Evolutionary conservation across 1,140 invertebrate species (phyloP).

Genomic region (Aphaenogaster rudis): DNA sequence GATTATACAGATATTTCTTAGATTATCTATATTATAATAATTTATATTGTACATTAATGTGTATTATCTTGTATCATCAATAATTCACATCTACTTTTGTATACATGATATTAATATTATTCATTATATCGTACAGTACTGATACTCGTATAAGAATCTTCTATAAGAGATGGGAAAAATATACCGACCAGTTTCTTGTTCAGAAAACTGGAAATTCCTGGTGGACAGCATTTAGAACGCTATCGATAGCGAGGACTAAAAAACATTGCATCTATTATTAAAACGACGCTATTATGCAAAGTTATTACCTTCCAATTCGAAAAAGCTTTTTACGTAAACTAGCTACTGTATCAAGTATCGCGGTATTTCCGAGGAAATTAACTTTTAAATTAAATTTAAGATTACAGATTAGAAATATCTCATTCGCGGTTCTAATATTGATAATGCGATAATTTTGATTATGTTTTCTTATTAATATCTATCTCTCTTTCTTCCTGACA

Average conservation of each 20-base stretch:
- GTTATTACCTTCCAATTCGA: not conserved
- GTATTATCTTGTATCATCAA: not conserved
- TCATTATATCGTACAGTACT: not conserved
- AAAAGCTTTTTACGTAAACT: not conserved
- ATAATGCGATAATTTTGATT: not conserved
- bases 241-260: not conserved
- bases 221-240: not conserved
- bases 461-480: not conserved
- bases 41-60: not conserved
- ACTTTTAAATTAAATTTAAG: not conserved
- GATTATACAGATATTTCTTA: not conserved
- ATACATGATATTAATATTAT: not conserved
- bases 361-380: not conserved
- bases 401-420: not conserved
- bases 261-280: not conserved
- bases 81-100: not conserved
- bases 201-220: constrained; percentile 20
- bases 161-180: not conserved
- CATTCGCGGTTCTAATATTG: not conserved
- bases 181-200: not conserved
- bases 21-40: not conserved
- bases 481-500: not conserved
- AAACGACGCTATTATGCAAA: not conserved
- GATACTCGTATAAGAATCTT: not conserved
- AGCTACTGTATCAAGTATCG: not conserved